A percentile compares a stretch with the other conserved stretches of the same genome.
phyloP scores from a whole-genome alignment of 2,113 vertebrate genomes.

The Cromileptes altivelis region DNA sequence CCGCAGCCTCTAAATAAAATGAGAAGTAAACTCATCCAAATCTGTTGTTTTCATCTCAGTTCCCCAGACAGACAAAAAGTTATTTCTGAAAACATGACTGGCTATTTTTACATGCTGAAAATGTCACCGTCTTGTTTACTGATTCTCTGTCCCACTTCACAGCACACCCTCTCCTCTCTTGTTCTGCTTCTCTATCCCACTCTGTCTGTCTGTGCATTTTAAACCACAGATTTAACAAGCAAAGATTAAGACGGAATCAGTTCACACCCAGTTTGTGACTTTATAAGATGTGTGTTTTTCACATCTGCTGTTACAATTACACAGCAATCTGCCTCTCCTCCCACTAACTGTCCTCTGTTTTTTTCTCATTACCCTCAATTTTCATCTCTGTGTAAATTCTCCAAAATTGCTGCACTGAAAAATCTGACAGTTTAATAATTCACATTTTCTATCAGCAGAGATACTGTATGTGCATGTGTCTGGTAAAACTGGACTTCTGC shows the following conservation, averaged over 20 bases:
- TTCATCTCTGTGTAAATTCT: neutral
- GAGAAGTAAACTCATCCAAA: slow-evolving; percentile 28
- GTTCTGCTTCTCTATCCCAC: slow-evolving; percentile 18
- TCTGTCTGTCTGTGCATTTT: slow-evolving; percentile 21
- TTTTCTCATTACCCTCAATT: slow-evolving; percentile 14
- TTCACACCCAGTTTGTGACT: slow-evolving; percentile 53
- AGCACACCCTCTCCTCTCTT: slow-evolving; percentile 14
- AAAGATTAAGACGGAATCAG: slow-evolving; percentile 30
- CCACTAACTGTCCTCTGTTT: slow-evolving; percentile 8
- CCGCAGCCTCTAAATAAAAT: slow-evolving; percentile 49
- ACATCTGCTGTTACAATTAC: slow-evolving; percentile 57
- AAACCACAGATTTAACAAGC: slow-evolving; percentile 61
- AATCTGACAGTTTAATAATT: neutral
- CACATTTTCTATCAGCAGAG: neutral
- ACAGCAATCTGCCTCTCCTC: slow-evolving; percentile 12
- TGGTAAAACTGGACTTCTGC: neutral
- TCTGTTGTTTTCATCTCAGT: slow-evolving; percentile 37
- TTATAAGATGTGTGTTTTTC: slow-evolving; percentile 43
- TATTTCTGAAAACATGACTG: slow-evolving; percentile 65
- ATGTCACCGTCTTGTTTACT: slow-evolving; percentile 53
- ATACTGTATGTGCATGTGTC: neutral
- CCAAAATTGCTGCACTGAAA: neutral
- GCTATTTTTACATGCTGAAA: slow-evolving; percentile 61
- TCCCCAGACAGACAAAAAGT: slow-evolving; percentile 46
- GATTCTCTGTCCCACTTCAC: slow-evolving; percentile 37